Evolutionary conservation across 2,113 vertebrate genomes (phyloP).

Genomic region (Tychaedon coryphoeus): DNA sequence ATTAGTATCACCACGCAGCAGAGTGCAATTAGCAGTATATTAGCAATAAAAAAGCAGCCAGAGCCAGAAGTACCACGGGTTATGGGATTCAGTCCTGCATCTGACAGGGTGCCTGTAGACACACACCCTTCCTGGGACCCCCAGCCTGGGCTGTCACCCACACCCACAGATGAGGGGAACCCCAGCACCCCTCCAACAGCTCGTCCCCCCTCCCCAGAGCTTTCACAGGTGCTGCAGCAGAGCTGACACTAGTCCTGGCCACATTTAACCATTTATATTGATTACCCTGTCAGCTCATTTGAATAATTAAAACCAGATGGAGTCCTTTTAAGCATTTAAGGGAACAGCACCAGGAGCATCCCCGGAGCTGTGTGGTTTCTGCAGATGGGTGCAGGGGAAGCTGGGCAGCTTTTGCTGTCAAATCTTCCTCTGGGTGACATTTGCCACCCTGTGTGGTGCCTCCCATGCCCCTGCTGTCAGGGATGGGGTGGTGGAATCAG

Average conservation of each 20-base stretch:
- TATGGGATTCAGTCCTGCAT: not conserved
- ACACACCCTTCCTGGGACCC: accelerated
- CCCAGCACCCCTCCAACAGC: not conserved
- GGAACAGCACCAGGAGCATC: not conserved
- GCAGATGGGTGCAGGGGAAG: not conserved
- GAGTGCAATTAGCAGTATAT: slow-evolving; percentile 55
- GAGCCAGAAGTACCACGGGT: not conserved
- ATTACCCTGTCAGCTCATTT: slow-evolving; percentile 62
- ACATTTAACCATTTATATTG: slow-evolving; percentile 47
- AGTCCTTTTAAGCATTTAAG: slow-evolving; percentile 40
- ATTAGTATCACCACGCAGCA: slow-evolving; percentile 15
- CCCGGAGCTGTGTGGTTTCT: not conserved
- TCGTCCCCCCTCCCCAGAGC: not conserved
- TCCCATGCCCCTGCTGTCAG: accelerated
- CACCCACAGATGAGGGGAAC: accelerated
- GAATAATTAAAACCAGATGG: slow-evolving; percentile 67
- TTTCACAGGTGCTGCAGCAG: not conserved
- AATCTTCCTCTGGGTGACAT: not conserved
- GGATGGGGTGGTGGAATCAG: not conserved
- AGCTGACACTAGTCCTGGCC: not conserved
- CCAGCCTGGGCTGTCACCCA: accelerated
- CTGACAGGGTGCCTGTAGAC: accelerated
- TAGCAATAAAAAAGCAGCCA: slow-evolving; percentile 43
- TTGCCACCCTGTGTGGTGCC: not conserved
- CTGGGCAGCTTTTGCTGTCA: not conserved